phyloP scores from a whole-genome alignment of 2,888 invertebrate species.

The Metallyticus violacea region DNA sequence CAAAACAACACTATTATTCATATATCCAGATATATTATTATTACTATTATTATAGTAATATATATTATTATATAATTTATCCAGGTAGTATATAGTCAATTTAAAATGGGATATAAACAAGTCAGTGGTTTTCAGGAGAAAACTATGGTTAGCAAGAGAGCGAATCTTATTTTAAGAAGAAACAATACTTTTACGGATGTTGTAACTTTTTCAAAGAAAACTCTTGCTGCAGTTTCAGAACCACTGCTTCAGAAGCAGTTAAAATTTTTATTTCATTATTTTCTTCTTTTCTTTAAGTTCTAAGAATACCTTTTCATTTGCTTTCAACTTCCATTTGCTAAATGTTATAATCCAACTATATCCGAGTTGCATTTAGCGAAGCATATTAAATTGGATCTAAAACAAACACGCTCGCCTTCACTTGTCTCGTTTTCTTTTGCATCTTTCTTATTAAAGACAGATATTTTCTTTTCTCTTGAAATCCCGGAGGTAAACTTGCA shows the following conservation, averaged over 20 bases:
- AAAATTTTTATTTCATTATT: too few species aligned
- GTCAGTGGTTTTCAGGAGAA: too few species aligned
- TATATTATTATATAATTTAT: too few species aligned
- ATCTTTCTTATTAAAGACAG: background rate
- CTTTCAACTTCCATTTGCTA: background rate
- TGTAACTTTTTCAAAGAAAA: background rate
- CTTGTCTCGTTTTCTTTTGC: background rate
- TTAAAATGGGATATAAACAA: too few species aligned
- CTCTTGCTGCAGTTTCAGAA: background rate
- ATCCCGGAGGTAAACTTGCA: background rate
- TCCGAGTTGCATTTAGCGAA: background rate
- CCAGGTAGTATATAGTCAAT: too few species aligned
- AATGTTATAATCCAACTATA: background rate
- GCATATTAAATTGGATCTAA: background rate
- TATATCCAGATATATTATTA: too few species aligned
- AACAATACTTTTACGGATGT: background rate
- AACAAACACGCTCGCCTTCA: background rate
- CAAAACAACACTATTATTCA: too few species aligned
- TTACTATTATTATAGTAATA: too few species aligned
- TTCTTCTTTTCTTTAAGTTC: background rate
- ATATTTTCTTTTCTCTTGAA: background rate
- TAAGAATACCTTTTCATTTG: background rate
- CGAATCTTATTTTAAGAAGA: background rate
- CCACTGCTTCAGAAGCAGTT: background rate
- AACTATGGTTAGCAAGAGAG: too few species aligned